Evolutionary conservation across 2,888 invertebrate genomes (phyloP), one percentile per base, ranked within the genome.

Genomic region (Malthinus seriepunctatus): DNA sequence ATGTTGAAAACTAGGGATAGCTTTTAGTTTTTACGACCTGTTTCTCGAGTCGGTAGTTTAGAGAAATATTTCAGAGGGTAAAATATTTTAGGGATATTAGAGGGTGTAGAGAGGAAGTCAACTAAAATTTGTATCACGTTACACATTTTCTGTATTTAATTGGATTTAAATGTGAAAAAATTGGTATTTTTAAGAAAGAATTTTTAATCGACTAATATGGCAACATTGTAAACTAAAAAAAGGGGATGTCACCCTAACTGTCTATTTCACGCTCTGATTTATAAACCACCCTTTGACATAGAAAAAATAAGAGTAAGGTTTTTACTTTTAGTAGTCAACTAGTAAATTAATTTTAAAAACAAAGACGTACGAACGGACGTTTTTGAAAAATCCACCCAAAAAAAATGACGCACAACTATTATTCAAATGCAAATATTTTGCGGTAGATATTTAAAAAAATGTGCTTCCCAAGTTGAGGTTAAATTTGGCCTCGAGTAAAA

Each of bases 1-100:
- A 60, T 51, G 50, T 51, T 52, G 55, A 47, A 23, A 60, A 65
- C 63, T 52, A 62, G 66, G 62, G 55, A 60, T 63, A 46, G 62
- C 66, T 68, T 68, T 68, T 64, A 67, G 63, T 67, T 67, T 68
- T 68, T 68, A 68, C 62, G 63, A 62, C 51, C 63, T 64, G 66
- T 64, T 67, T 66, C 23, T 23, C 58, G 63, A 64, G 66, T 51
- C 62, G 63, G 61, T 56, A 63, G 66, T 60, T 64, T 62, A 59
- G 60, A 60, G 45, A 59, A 59, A 59, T 59, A 59, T 59, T 54
- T 49, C 46, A 8, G 44, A 33, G 51, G 51, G 55, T 51, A 47
- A 60, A 57, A 50, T 32, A 50, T 35, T 44, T 42, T 15, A 9
- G 15, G 23, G 23, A 42, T 23, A 42, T n/a, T 9, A 5, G n/a